Evolutionary conservation across 2,888 invertebrate genomes (phyloP).

Genomic region (Tetragonisca angustula): DNA sequence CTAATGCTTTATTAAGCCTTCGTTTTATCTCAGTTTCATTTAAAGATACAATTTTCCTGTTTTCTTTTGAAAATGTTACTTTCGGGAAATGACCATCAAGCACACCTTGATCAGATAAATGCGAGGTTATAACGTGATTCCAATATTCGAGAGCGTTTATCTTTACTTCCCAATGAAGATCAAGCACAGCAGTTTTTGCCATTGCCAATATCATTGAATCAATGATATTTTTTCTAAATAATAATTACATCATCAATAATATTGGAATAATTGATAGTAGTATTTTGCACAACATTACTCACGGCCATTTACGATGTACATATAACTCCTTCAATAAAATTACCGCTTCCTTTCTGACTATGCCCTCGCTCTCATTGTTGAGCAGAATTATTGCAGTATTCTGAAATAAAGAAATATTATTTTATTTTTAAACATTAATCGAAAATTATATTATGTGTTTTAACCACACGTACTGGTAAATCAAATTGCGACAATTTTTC

Average conservation of each 20-base stretch:
- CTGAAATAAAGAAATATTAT: constrained; percentile 74
- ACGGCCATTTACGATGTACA: constrained; percentile 87
- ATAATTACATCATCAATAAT: constrained; percentile 6
- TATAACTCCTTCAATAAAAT: constrained; percentile 88
- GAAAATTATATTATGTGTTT: constrained; percentile 40
- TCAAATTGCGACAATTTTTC: constrained; percentile 86
- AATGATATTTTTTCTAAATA: constrained; percentile 82
- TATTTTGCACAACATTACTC: constrained; percentile 64
- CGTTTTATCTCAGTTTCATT: constrained; percentile 88
- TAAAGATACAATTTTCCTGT: constrained; percentile 90
- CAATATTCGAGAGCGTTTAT: constrained; percentile 90
- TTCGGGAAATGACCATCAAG: constrained; percentile 92
- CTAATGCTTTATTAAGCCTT: constrained; percentile 88
- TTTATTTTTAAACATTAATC: constrained; percentile 78
- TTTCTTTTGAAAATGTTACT: constrained; percentile 92
- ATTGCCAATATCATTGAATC: constrained; percentile 87
- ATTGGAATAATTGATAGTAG: not conserved
- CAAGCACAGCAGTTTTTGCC: constrained; percentile 88
- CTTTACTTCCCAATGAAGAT: constrained; percentile 94
- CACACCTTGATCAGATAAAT: constrained; percentile 92
- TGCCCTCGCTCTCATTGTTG: constrained; percentile 89
- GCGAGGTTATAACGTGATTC: constrained; percentile 88
- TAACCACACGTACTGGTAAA: constrained; percentile 85
- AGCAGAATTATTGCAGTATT: constrained; percentile 86
- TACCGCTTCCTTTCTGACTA: constrained; percentile 91